Evolutionary conservation across 2,113 vertebrate genomes (phyloP).

Genomic region (Pachycephala philippinensis): DNA sequence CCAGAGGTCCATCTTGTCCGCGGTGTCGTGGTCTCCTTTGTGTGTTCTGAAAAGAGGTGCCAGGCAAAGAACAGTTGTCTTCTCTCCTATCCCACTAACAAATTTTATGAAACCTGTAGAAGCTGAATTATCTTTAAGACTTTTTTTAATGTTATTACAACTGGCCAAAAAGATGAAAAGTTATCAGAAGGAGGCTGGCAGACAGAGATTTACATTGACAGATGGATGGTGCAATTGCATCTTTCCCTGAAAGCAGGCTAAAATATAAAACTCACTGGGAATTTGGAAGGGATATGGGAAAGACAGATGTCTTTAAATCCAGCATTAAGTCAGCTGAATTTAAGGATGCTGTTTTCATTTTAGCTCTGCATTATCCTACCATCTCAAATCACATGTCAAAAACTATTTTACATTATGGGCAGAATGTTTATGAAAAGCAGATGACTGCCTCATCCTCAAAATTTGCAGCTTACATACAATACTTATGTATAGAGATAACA

Average conservation of each 20-base stretch:
- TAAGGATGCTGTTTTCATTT: not conserved
- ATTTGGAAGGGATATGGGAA: not conserved
- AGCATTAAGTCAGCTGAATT: not conserved
- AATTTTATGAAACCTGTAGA: not conserved
- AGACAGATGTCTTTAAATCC: slow-evolving; percentile 34
- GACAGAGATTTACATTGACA: not conserved
- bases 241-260: not conserved
- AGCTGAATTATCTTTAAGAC: not conserved
- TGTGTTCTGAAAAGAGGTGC: not conserved
- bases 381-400: not conserved
- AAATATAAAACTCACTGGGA: not conserved
- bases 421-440: not conserved
- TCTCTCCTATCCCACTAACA: not conserved
- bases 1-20: rapidly evolving
- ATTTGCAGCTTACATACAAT: not conserved
- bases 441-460: not conserved
- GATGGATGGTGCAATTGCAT: not conserved
- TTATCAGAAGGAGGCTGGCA: not conserved
- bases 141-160: not conserved
- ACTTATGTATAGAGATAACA: not conserved
- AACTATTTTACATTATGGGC: not conserved
- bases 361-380: slow-evolving; percentile 5
- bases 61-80: not conserved
- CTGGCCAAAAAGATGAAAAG: not conserved
- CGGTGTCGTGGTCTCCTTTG: not conserved